Percentiles rank a stretch among this genome's conserved stretches.
Evolutionary conservation across 2,113 vertebrate species (phyloP).

Genomic region (Corvus cornix): DNA sequence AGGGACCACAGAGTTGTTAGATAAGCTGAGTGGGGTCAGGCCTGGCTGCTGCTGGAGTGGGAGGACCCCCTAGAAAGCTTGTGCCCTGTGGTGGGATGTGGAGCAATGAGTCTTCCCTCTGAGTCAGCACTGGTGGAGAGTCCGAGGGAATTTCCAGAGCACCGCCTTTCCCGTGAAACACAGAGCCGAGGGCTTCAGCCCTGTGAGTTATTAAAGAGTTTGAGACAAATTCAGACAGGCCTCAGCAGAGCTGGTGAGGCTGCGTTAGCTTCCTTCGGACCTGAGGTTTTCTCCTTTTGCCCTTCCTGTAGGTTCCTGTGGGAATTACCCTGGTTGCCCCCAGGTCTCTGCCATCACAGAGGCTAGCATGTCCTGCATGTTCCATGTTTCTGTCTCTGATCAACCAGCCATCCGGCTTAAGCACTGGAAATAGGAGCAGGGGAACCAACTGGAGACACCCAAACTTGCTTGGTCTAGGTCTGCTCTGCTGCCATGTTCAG

Average conservation of each 20-base stretch:
- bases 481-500: not conserved
- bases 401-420: not conserved
- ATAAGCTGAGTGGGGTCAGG: slow-evolving; percentile 46
- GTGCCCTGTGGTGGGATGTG: slow-evolving; percentile 14
- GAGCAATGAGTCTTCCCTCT: slow-evolving; percentile 16
- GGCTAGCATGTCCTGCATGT: not conserved
- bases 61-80: not conserved
- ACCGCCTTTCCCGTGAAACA: not conserved
- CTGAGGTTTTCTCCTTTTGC: not conserved
- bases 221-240: slow-evolving; percentile 57
- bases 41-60: not conserved
- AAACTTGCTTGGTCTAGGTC: not conserved
- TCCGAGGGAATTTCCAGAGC: slow-evolving; percentile 49
- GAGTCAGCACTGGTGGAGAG: slow-evolving; percentile 43
- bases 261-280: accelerated
- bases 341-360: not conserved
- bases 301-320: not conserved
- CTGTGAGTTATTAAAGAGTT: not conserved
- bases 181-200: slow-evolving; percentile 14
- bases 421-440: not conserved
- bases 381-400: not conserved
- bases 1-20: not conserved
- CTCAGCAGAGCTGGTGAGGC: not conserved
- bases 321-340: not conserved
- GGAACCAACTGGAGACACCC: not conserved